Evolutionary conservation across 2,113 vertebrate species (phyloP).

Genomic region (Channa maculata): DNA sequence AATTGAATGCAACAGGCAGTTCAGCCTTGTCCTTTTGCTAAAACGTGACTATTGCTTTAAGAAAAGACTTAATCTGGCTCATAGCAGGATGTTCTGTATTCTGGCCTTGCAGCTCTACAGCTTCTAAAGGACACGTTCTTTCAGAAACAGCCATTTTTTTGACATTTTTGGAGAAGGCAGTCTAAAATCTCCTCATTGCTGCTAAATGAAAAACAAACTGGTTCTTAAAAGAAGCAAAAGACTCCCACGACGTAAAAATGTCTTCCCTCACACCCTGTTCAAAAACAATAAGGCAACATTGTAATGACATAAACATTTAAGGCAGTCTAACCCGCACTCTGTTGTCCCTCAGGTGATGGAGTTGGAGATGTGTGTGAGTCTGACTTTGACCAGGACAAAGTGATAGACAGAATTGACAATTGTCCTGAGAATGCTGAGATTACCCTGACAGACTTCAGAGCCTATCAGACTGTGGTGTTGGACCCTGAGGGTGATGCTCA

Average conservation of each 20-base stretch:
- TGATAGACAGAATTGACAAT: constrained; percentile 96
- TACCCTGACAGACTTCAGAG: constrained; percentile 97
- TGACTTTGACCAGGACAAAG: constrained; percentile 96
- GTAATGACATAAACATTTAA: too few species aligned
- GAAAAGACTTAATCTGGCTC: background rate
- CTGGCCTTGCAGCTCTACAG: constrained; percentile 22
- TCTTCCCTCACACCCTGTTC: too few species aligned
- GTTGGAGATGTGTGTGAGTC: constrained; percentile 94
- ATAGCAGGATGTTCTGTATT: constrained; percentile 26
- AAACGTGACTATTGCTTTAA: constrained; percentile 6
- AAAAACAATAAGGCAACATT: too few species aligned
- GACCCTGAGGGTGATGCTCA: constrained; percentile 98
- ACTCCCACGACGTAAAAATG: too few species aligned
- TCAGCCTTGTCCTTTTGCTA: background rate
- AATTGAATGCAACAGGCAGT: background rate
- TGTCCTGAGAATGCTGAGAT: constrained; percentile 98
- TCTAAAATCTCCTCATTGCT: constrained; percentile 4
- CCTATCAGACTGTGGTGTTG: constrained; percentile 97
- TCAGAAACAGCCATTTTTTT: constrained; percentile 2
- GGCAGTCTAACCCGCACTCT: background rate
- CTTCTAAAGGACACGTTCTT: constrained; percentile 23
- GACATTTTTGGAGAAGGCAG: constrained; percentile 10
- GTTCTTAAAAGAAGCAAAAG: background rate
- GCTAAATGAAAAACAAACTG: background rate
- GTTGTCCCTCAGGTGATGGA: constrained; percentile 86